A percentile compares a stretch with the other conserved stretches of the same genome.
These are phyloP conservation scores for Rhynchophorus ferrugineus DNA, from an alignment of 1,140 invertebrate species.

Conservation along the genomic window DNA sequence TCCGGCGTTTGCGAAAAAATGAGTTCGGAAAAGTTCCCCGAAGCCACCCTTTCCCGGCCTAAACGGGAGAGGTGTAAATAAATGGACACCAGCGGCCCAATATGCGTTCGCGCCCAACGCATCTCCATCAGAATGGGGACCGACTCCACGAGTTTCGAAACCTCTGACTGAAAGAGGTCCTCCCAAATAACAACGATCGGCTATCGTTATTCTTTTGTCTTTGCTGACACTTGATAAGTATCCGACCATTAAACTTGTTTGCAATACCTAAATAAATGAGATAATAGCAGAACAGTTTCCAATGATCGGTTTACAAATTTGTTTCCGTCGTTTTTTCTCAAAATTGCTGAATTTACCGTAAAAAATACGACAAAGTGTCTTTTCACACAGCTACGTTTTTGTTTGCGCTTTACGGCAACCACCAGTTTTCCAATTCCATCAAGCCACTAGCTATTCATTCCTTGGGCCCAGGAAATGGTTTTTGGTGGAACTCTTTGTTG, in stretches of 20 bases:
- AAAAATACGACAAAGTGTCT: too few relatives aligned
- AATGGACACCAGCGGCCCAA: slow-evolving; percentile 72
- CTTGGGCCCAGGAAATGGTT: too few relatives aligned
- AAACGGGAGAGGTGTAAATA: slow-evolving; percentile 82
- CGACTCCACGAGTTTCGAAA: slow-evolving; percentile 73
- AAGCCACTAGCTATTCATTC: too few relatives aligned
- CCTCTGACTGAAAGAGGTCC: slow-evolving; percentile 77
- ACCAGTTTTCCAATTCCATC: too few relatives aligned
- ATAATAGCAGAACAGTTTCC: too few relatives aligned
- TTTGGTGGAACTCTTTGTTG: too few relatives aligned
- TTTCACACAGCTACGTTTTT: too few relatives aligned
- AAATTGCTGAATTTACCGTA: too few relatives aligned
- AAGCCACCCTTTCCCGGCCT: slow-evolving; percentile 63
- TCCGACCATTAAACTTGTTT: slow-evolving; percentile 63
- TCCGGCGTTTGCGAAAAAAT: slow-evolving; percentile 79
- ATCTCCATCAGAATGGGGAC: slow-evolving; percentile 67
- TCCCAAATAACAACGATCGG: slow-evolving; percentile 80
- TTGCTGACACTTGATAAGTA: slow-evolving; percentile 57
- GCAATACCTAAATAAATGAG: slow-evolving; percentile 55
- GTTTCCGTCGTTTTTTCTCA: too few relatives aligned
- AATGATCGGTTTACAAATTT: too few relatives aligned
- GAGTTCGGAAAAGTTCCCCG: slow-evolving; percentile 71
- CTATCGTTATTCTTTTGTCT: slow-evolving; percentile 55
- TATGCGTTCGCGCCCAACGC: slow-evolving; percentile 57
- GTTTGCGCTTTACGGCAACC: too few relatives aligned